Percentiles rank a stretch among this genome's conserved stretches.
phyloP scores from a whole-genome alignment of 2,797 vertebrate species.

The Aythya fuligula region DNA sequence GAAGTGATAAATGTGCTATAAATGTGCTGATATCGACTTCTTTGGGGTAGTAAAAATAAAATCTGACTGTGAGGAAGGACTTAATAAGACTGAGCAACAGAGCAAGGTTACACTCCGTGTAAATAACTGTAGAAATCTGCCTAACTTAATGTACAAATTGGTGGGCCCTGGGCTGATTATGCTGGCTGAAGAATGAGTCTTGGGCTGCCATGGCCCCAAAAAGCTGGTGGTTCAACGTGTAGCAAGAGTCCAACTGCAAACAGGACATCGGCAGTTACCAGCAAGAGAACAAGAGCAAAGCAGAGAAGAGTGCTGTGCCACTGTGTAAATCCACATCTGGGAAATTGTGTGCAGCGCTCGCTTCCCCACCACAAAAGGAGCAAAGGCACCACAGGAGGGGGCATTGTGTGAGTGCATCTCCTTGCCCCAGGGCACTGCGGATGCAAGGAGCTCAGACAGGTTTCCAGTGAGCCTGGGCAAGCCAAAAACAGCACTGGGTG shows the following conservation, averaged over 20 bases:
- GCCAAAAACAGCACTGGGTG: neutral
- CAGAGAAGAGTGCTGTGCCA: neutral
- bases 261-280: neutral
- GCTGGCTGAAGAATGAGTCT: neutral
- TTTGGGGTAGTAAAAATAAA: slow-evolving; percentile 3
- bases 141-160: neutral
- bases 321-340: neutral
- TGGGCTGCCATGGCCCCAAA: neutral
- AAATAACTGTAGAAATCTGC: neutral
- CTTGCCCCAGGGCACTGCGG: neutral
- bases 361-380: neutral
- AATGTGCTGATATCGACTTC: neutral
- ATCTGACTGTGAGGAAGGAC: neutral
- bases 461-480: neutral
- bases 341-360: neutral
- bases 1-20: neutral
- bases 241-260: neutral
- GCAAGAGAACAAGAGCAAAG: neutral
- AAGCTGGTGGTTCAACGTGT: neutral
- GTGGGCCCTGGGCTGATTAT: neutral
- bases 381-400: neutral
- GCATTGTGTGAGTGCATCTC: neutral
- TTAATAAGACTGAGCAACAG: neutral
- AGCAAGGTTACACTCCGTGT: neutral
- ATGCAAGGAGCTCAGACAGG: neutral